Evolutionary conservation across 2,888 invertebrate species (phyloP), one percentile per base, ranked within the genome.

Genomic region (Gryllus longicercus): DNA sequence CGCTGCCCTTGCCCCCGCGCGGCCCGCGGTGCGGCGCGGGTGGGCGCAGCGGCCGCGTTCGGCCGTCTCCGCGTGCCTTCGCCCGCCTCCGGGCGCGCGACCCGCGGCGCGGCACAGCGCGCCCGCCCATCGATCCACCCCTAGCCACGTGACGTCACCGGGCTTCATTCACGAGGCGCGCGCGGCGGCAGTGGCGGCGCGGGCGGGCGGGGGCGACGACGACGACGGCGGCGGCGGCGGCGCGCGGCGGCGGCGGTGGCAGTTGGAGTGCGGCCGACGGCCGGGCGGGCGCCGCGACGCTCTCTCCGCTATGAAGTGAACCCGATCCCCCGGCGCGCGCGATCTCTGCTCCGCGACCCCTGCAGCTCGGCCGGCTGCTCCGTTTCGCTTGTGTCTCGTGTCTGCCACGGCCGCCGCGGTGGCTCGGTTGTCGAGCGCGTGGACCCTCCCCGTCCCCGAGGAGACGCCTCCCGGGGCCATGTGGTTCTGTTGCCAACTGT

Each of bases 401-500:
- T 63, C 63, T n/a, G 63, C 16, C 14, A 2, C 63, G 63, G 63
- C 10, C 16, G n/a, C 25, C 14, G n/a, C 14, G 75, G 25, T 25
- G 75, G 16, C 74, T n/a, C 75, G 75, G 23, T 23, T 16, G 75
- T 11, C 75, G 74, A 74, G 74, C 74, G 16, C 74, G n/a, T 74
- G 16, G 18, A 74, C 18, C n/a, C n/a, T 16, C 16, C 18, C 74
- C 4, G 11, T 16, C 74, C 74, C 79, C 25, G 51, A n/a, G 18
- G 16, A 49, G 14, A 5, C 21, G 51, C 49, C 25, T 51, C 25
- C 18, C 18, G 38, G 50, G 16, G 79, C 51, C 79, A 82, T 82
- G 82, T 82, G 82, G 82, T 81, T 82, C 79, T 82, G 81, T 77
- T 82, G 82, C 76, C 81, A 82, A 74, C 76, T 81, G 21, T 79